Conservation (phyloP, 2,888 invertebrate genomes). For the Phortica magna region DNA sequence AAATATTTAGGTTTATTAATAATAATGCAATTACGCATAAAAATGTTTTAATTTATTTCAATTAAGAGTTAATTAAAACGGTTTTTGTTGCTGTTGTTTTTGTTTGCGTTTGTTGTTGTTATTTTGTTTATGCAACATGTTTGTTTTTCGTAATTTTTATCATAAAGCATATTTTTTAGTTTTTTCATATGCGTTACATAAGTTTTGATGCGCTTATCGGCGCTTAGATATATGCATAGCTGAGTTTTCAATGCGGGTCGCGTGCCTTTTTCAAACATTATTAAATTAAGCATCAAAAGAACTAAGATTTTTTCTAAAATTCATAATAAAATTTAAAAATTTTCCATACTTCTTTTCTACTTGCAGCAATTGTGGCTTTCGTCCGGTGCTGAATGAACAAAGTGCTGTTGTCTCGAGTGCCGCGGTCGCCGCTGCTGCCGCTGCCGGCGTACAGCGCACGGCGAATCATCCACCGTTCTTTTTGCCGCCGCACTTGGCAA, state of each 20-base stretch:
- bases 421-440: conserved; percentile 62
- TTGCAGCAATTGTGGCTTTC: conserved; percentile 81
- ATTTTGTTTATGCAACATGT: conserved; percentile 22
- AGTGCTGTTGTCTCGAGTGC: conserved; percentile 66
- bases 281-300: not conserved
- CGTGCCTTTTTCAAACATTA: not conserved
- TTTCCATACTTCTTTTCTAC: not conserved
- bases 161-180: conserved; percentile 2
- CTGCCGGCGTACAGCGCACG: conserved; percentile 77
- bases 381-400: conserved; percentile 81
- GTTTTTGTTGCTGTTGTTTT: conserved; percentile 47
- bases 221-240: too few relatives aligned
- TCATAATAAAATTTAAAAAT: not conserved
- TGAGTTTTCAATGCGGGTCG: too few relatives aligned
- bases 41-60: conserved; percentile 79
- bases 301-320: not conserved
- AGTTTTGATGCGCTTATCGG: too few relatives aligned
- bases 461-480: conserved; percentile 87
- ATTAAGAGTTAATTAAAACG: conserved; percentile 78
- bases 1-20: conserved; percentile 74
- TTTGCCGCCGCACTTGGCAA: conserved; percentile 89
- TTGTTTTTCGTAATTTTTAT: conserved; percentile 25
- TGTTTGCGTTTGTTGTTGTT: conserved; percentile 39
- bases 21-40: conserved; percentile 78
- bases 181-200: not conserved